A percentile compares a stretch with the other conserved stretches of the same genome.
Evolutionary conservation across 2,888 invertebrate genomes (phyloP).

Genomic region (Gymnosoma rotundatum): DNA sequence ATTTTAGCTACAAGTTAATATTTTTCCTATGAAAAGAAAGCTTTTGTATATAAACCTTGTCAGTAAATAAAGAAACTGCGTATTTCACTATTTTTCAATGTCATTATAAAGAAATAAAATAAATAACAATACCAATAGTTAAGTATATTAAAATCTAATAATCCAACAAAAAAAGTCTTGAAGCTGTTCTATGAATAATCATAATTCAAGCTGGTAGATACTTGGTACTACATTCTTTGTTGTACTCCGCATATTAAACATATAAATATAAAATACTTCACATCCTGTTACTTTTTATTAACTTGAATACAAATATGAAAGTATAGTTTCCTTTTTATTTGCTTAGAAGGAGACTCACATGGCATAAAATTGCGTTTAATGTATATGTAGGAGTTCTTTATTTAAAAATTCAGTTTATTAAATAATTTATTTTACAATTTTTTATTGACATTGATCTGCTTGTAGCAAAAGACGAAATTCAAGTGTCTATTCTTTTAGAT

Average conservation of each 20-base stretch:
- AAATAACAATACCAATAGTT: constrained; percentile 5
- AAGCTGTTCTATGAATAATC: background rate
- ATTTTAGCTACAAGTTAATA: background rate
- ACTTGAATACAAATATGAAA: constrained; percentile 29
- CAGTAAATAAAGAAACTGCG: background rate
- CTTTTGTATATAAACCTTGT: background rate
- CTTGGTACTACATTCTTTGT: background rate
- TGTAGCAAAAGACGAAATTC: too few relatives aligned
- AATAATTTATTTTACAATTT: too few relatives aligned
- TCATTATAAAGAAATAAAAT: constrained; percentile 13
- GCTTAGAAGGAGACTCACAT: constrained; percentile 1
- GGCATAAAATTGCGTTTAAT: constrained; percentile 37
- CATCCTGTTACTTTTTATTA: constrained; percentile 47
- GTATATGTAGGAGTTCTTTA: too few relatives aligned
- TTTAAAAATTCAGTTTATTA: too few relatives aligned
- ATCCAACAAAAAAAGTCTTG: background rate
- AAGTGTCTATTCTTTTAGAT: too few relatives aligned
- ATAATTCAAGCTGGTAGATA: constrained; percentile 5
- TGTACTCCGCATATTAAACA: background rate
- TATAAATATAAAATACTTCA: constrained; percentile 13
- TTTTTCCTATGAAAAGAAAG: background rate
- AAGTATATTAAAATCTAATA: constrained; percentile 5
- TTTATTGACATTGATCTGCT: too few relatives aligned
- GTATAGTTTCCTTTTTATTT: background rate
- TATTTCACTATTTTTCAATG: constrained; percentile 44